Conservation (phyloP, 2,113 vertebrate genomes). For the Penelope pileata region DNA sequence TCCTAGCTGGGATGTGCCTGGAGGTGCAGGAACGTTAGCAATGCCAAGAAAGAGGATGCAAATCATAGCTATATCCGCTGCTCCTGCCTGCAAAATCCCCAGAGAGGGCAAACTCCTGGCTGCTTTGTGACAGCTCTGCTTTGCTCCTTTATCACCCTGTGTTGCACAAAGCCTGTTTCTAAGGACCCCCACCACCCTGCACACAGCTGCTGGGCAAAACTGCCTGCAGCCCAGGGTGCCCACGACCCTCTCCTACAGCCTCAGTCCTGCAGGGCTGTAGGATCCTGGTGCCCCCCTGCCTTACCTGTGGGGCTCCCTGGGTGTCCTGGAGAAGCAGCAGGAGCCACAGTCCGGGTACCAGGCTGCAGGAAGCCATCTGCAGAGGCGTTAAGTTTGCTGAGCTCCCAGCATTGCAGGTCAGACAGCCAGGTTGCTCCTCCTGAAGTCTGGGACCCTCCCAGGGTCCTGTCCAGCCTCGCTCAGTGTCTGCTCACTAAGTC, state of each 20-base stretch:
- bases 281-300: background rate
- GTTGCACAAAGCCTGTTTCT: background rate
- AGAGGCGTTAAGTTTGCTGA: background rate
- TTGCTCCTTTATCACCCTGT: background rate
- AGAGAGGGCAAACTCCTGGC: background rate
- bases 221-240: background rate
- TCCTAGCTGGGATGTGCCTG: background rate
- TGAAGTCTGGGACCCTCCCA: background rate
- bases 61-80: background rate
- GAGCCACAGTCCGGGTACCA: constrained; percentile 7
- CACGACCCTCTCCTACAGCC: background rate
- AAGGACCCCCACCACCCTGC: too few relatives aligned
- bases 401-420: background rate
- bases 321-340: constrained; percentile 51
- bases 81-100: background rate
- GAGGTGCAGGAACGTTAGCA: background rate
- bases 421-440: background rate
- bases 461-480: background rate
- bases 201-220: background rate
- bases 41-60: background rate
- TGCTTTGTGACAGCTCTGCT: background rate
- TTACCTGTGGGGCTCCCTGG: constrained; percentile 66
- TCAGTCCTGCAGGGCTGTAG: background rate
- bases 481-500: background rate
- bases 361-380: constrained; percentile 47